Evolutionary conservation across 2,888 invertebrate species (phyloP).

Genomic region (Nasonovia ribisnigri): DNA sequence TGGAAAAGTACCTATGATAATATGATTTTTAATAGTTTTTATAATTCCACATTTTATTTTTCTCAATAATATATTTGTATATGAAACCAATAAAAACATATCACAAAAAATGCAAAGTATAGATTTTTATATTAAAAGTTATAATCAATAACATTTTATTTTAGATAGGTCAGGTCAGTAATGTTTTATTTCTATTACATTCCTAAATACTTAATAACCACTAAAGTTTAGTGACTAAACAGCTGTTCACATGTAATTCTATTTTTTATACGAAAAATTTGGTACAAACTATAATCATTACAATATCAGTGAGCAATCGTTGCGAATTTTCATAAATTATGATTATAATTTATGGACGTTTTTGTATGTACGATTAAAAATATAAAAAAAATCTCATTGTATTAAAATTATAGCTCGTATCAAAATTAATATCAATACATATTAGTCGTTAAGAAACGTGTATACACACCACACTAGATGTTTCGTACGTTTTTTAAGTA

Average conservation of each 20-base stretch:
- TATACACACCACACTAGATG: neutral
- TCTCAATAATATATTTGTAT: neutral
- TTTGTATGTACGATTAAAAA: neutral
- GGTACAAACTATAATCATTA: neutral
- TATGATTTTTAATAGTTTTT: neutral
- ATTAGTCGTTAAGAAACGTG: neutral
- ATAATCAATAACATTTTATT: neutral
- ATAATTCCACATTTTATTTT: neutral
- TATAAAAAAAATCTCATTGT: neutral
- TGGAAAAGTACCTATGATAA: neutral
- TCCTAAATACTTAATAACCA: too few species aligned
- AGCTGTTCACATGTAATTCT: too few species aligned
- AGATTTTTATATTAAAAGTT: neutral
- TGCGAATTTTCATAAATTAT: neutral
- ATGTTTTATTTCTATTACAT: too few species aligned
- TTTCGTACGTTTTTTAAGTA: neutral
- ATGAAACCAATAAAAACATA: neutral
- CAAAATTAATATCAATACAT: neutral
- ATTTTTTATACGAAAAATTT: neutral
- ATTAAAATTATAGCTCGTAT: neutral
- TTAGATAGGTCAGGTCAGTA: neutral
- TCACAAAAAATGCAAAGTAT: neutral
- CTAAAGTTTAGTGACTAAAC: too few species aligned
- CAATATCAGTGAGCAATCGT: neutral
- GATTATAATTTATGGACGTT: neutral